phyloP scores from a whole-genome alignment of 2,888 invertebrate genomes.

The Agonopterix arenella region DNA sequence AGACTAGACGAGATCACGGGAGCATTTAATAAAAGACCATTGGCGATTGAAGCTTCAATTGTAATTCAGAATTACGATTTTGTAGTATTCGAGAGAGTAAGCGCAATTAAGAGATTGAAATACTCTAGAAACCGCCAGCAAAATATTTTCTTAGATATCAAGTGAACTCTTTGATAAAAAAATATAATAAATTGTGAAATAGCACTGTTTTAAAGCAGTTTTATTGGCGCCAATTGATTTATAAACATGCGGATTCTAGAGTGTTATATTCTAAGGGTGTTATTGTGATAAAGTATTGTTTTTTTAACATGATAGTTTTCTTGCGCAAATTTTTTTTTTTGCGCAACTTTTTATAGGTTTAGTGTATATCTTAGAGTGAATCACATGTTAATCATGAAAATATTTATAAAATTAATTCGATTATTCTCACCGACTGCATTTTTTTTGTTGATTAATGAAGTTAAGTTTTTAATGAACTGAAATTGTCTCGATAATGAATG shows the following conservation, averaged over 20 bases:
- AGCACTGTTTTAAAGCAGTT: no score
- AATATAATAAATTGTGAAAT: no score
- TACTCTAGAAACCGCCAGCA: no score
- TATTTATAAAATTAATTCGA: conserved; percentile 8
- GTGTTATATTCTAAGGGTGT: conserved; percentile 12
- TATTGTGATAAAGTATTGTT: conserved; percentile 33
- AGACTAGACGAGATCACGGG: conserved; percentile 33
- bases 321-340: conserved; percentile 9
- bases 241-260: no score
- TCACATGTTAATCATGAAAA: conserved; percentile 10
- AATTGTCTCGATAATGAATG: not conserved
- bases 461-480: conserved; percentile 12
- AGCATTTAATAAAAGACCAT: conserved; percentile 46
- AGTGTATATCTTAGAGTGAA: conserved; percentile 8
- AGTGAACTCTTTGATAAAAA: no score
- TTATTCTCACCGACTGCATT: conserved; percentile 14
- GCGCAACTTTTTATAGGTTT: conserved; percentile 9
- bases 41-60: conserved; percentile 20
- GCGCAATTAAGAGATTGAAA: conserved; percentile 4
- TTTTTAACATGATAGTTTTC: conserved; percentile 18
- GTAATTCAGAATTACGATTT: conserved; percentile 28
- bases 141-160: no score
- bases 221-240: no score
- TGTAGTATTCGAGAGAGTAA: conserved; percentile 25
- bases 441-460: conserved; percentile 13